A percentile compares a stretch with the other conserved stretches of the same genome.
phyloP scores from a whole-genome alignment of 2,113 vertebrate species.

The Furnarius figulus region DNA sequence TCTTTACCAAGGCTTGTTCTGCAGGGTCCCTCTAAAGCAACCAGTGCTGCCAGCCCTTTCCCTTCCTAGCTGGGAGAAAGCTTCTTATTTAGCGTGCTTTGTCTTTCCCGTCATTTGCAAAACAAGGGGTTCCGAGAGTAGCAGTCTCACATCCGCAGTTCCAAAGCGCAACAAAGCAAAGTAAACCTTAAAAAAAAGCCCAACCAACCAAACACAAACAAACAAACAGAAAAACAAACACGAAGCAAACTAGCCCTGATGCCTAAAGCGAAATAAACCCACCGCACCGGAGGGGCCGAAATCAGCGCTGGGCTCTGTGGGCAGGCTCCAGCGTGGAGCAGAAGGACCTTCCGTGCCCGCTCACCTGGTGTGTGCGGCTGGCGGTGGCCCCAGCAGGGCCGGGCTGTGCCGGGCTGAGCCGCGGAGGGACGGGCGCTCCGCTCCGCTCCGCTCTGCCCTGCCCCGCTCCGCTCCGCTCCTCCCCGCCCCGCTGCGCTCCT shows the following conservation, averaged over 20 bases:
- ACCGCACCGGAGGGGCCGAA: neutral
- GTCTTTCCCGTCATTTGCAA: neutral
- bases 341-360: neutral
- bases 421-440: neutral
- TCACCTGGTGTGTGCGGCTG: neutral
- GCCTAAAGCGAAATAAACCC: fast-evolving
- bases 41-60: neutral
- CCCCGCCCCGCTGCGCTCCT: no score
- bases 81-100: neutral
- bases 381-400: neutral
- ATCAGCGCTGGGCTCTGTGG: neutral
- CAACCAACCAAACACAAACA: no score
- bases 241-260: neutral
- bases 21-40: neutral
- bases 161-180: neutral
- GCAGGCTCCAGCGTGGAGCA: neutral
- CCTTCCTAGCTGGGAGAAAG: fast-evolving
- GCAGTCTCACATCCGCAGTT: neutral
- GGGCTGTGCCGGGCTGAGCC: neutral
- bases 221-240: no score
- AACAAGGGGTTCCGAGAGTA: fast-evolving
- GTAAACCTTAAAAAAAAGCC: no score
- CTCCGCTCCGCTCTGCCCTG: neutral
- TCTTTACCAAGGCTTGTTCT: neutral
- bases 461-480: neutral